A percentile compares a stretch with the other conserved stretches of the same genome.
phyloP scores from a whole-genome alignment of 2,888 invertebrate species.

The Liopterus haemorrhoidalis region DNA sequence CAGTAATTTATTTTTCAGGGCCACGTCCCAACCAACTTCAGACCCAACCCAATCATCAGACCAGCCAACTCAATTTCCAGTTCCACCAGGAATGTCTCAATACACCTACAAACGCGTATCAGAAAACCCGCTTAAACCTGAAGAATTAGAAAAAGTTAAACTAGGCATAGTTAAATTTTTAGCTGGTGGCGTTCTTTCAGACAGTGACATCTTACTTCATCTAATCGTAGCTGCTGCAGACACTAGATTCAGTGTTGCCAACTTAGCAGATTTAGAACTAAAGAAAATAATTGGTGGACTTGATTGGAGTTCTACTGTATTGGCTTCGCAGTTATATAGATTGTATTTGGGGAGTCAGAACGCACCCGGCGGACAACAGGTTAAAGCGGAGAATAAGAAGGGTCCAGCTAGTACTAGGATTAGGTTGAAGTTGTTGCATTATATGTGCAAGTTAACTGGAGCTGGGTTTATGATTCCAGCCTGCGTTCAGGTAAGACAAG shows the following conservation, averaged over 20 bases:
- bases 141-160: slow-evolving; percentile 77
- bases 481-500: slow-evolving; percentile 63
- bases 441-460: slow-evolving; percentile 68
- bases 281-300: slow-evolving; percentile 70
- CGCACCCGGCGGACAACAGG: too few species aligned
- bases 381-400: slow-evolving; percentile 62
- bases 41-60: slow-evolving; percentile 26
- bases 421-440: slow-evolving; percentile 76
- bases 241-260: slow-evolving; percentile 82
- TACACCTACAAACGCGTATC: slow-evolving; percentile 71
- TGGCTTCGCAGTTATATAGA: slow-evolving; percentile 70
- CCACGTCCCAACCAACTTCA: slow-evolving; percentile 1
- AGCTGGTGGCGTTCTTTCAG: slow-evolving; percentile 68
- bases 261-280: slow-evolving; percentile 77
- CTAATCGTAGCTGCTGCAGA: slow-evolving; percentile 83
- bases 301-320: slow-evolving; percentile 67
- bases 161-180: slow-evolving; percentile 77
- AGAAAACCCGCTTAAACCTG: slow-evolving; percentile 60
- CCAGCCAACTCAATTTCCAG: slow-evolving; percentile 43
- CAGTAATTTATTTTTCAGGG: neutral
- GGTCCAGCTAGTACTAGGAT: slow-evolving; percentile 76
- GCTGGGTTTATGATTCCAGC: slow-evolving; percentile 69
- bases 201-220: slow-evolving; percentile 67
- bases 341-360: slow-evolving; percentile 70
- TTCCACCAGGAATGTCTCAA: slow-evolving; percentile 73